These are phyloP conservation scores for Melanerpes aurifrons DNA, from an alignment of 2,113 vertebrate genomes.

Conservation along the genomic window DNA sequence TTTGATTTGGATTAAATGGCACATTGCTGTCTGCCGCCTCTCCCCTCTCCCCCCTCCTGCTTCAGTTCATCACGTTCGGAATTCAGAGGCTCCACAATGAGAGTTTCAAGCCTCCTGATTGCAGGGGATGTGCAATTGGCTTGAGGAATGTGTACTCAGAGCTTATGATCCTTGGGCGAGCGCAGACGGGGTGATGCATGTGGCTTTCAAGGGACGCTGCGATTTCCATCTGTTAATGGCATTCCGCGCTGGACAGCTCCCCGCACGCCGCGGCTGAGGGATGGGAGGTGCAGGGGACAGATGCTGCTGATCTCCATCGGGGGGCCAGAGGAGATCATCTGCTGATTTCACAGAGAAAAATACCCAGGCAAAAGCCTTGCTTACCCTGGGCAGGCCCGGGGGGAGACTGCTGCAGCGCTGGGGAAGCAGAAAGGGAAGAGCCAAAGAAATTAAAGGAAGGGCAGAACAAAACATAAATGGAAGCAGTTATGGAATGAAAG, in stretches of 20 bases:
- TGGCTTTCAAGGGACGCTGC: conserved; percentile 76
- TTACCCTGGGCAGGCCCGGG: not conserved
- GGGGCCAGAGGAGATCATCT: conserved; percentile 41
- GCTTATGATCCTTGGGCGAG: conserved; percentile 78
- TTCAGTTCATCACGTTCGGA: conserved; percentile 69
- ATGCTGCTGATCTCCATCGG: conserved; percentile 67
- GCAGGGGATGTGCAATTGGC: conserved; percentile 75
- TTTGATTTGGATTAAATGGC: conserved; percentile 78
- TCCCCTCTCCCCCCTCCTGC: conserved; percentile 49
- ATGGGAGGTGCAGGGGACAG: conserved; percentile 50
- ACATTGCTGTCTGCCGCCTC: conserved; percentile 72
- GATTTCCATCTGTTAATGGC: conserved; percentile 79
- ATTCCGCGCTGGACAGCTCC: conserved; percentile 61
- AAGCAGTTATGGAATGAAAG: not conserved
- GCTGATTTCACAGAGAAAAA: not conserved
- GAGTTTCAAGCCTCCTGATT: conserved; percentile 74
- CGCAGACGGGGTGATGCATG: conserved; percentile 78
- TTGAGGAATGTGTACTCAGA: conserved; percentile 82
- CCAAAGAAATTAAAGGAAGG: not conserved
- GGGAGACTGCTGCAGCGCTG: not conserved
- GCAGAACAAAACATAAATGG: not conserved
- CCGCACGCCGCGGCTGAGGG: conserved; percentile 36
- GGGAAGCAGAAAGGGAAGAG: conserved; percentile 44
- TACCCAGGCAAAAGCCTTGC: not conserved
- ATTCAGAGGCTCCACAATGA: conserved; percentile 70